Percentiles rank a stretch among this genome's conserved stretches.
Conservation (phyloP, 2,797 vertebrate genomes). For the Xenentodon cancila region DNA sequence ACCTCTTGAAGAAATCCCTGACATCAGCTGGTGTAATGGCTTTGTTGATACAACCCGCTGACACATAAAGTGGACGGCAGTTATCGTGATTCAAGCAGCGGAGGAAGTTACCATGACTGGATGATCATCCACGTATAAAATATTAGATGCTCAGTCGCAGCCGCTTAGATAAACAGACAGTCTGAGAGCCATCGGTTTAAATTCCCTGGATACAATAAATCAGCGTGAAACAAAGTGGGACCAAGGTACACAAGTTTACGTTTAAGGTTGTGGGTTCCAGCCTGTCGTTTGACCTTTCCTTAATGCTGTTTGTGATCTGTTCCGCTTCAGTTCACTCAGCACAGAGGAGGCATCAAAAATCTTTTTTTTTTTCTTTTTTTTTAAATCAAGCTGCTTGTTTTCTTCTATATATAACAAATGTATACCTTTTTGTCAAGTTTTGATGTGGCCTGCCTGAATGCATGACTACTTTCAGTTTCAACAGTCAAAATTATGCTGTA, state of each 20-base stretch:
- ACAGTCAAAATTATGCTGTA: too few relatives aligned
- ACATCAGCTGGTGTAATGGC: conserved; percentile 5
- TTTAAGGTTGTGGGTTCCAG: conserved; percentile 20
- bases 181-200: conserved; percentile 34
- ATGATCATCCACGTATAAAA: conserved; percentile 46
- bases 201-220: conserved; percentile 48
- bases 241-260: neutral
- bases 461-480: too few relatives aligned
- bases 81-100: conserved; percentile 44
- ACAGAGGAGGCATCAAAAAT: neutral
- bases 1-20: conserved; percentile 9
- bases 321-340: neutral
- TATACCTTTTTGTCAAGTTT: too few relatives aligned
- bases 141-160: conserved; percentile 2
- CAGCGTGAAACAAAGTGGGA: conserved; percentile 12
- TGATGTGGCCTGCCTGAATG: too few relatives aligned
- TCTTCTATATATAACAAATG: too few relatives aligned
- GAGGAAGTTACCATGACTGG: conserved; percentile 68
- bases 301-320: conserved; percentile 12
- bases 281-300: conserved; percentile 15
- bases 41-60: conserved; percentile 50
- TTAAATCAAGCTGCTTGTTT: too few relatives aligned
- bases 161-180: conserved; percentile 17
- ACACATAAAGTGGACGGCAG: conserved; percentile 30
- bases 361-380: too few relatives aligned